Base-by-base conservation (phyloP, 2,113 vertebrate genomes). In the Noturus placidus region DNA sequence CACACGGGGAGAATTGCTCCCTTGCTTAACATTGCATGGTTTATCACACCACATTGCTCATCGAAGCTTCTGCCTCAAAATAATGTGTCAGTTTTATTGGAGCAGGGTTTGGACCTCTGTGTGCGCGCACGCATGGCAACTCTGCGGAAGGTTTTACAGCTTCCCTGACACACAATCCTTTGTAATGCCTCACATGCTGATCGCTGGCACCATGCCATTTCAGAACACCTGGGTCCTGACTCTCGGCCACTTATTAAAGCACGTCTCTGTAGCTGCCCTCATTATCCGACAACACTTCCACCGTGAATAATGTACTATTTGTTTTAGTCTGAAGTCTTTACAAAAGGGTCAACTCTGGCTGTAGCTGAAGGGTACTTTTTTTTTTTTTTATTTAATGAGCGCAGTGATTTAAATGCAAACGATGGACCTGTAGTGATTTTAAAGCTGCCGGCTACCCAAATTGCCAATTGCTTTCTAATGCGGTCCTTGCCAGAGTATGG, bases 221-320 rank as follows among this genome's bases (percentile, higher is more conserved):
- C 52, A 56, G n/a, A 54, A 35, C 85, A 80, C 85, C 85, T 80
- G 76, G 77, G 76, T 33, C 61, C 76, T 35, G 85, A 67, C 46
- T 56, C 65, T 86, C 38, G 10, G 78, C 46, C 13, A 13, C 85
- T 69, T 80, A 80, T 69, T 86, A 67, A 63, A 80, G 61, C n/a
- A 11, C 20, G 27, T 79, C 76, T 79, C 76, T 67, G 61, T 27
- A 33, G n/a, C 74, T 56, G 76, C 46, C 46, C 61, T 80, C 30
- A 38, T 57, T 85, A 72, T 79, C 85, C 59, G n/a, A 22, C 3
- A 3, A 14, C n/a, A 19, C 59, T 50, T 56, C 76, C 46, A 14
- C 19, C 10, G 57, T 15, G 13, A 86, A 78, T 52, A 77, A 63
- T 35, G 25, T 52, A 54, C n/a, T 59, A 52, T 33, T 79, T 7